Base-by-base conservation (phyloP, 1,140 invertebrate genomes). In the Samia ricini region DNA sequence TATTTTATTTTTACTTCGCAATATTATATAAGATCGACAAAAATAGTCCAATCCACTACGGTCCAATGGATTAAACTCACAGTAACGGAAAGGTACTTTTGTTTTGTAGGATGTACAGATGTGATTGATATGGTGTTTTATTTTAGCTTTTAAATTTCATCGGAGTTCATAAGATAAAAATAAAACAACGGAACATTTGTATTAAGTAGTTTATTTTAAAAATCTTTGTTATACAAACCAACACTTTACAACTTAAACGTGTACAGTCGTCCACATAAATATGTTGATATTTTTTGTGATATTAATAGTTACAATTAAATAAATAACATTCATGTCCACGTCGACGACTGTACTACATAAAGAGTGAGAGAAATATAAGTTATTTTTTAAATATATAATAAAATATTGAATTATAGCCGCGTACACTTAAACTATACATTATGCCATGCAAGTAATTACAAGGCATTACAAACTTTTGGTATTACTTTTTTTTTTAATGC, bases 181-280 rank as follows among this genome's bases (percentile, higher is more conserved):
- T 48, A 86, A 85, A 84, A 76, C 85, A 82, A 83, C 70, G 56
- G 70, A 36, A 68, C 63, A 73, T 64, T 85, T 89, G 85, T 87
- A 88, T 88, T 88, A 89, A 86, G 87, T 83, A 87, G 79, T 85
- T 89, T 89, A 81, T 83, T 88, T 87, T 83, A 86, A 88, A 88
- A 89, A 88, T 85, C 83, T 89, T 88, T 89, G 87, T 89, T 88
- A 89, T 85, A 83, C 83, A 88, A 86, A 88, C 77, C 82, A 89
- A 89, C 87, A 88, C 84, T 59, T 59, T 59, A 59, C 57, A 57
- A 86, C 68, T 77, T 79, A 79, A 82, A 83, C 76, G 57, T 48
- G 64, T 58, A 48, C 60, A 59, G 64, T 33, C 60, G 49, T 19
- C 60, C 8, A 56, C 48, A 3, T 57, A 42, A 18, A 18, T 49